These are phyloP conservation scores for Ochropleura leucogaster DNA, from an alignment of 2,888 invertebrate species.

Conservation along the genomic window DNA sequence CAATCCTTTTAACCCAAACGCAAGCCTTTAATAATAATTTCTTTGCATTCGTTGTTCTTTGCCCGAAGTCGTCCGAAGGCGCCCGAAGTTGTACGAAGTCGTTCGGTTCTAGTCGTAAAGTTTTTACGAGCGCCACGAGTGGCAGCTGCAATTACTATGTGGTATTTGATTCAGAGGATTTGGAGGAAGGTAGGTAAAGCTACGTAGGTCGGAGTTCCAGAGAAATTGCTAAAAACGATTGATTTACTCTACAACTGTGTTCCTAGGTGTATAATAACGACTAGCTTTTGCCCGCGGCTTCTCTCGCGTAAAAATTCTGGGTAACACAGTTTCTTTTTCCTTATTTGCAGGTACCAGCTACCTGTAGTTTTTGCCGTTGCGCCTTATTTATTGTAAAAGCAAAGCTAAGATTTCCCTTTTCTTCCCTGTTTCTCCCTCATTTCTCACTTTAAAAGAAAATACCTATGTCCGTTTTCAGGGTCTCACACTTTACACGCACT, in stretches of 20 bases:
- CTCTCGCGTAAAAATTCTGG: no score
- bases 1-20: background rate
- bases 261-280: background rate
- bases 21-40: slow-evolving; percentile 1
- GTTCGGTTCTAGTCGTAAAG: slow-evolving; percentile 42
- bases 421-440: no score
- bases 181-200: background rate
- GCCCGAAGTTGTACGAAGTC: slow-evolving; percentile 1
- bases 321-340: no score
- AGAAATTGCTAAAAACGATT: background rate
- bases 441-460: no score
- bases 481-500: no score
- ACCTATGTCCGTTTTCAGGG: no score
- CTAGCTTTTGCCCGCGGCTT: no score
- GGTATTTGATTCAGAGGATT: slow-evolving; percentile 48
- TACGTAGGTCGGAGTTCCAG: background rate
- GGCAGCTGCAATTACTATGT: slow-evolving; percentile 56
- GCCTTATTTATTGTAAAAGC: no score
- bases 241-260: background rate
- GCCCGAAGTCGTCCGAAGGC: background rate
- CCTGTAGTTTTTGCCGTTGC: no score
- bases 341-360: no score
- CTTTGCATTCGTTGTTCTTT: slow-evolving; percentile 4
- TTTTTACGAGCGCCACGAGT: slow-evolving; percentile 51
- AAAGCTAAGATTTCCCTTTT: no score